Conservation (phyloP, 92 coral and sea anemone genomes). For the Heliopora coerulea region DNA sequence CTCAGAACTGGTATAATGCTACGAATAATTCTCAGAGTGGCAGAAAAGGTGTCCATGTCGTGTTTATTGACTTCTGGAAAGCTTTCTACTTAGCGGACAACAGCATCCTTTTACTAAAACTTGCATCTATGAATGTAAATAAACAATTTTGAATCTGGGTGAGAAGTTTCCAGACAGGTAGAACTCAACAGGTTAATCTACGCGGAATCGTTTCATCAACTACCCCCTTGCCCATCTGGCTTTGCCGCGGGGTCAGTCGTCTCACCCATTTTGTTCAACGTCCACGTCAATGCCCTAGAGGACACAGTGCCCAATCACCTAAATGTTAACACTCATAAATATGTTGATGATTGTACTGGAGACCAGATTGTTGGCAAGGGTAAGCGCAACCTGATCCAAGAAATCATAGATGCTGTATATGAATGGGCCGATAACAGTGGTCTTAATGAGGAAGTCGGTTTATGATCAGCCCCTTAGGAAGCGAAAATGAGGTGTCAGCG, state of each 20-base stretch:
- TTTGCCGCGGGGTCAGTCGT: slow-evolving; percentile 16
- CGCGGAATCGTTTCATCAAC: slow-evolving; percentile 11
- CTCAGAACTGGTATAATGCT: slow-evolving; percentile 26
- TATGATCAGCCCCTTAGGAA: too few relatives aligned
- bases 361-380: slow-evolving; percentile 16
- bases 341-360: slow-evolving; percentile 44
- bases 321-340: slow-evolving; percentile 5
- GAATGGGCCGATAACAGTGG: too few relatives aligned
- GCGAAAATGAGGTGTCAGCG: slow-evolving; percentile 45
- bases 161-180: not conserved
- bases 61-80: slow-evolving; percentile 34
- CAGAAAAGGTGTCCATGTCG: slow-evolving; percentile 18
- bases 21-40: slow-evolving; percentile 28
- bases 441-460: too few relatives aligned
- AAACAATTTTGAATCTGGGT: not conserved
- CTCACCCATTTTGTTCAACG: slow-evolving; percentile 32
- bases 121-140: not conserved
- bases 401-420: too few relatives aligned
- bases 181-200: slow-evolving; percentile 9
- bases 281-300: slow-evolving; percentile 19
- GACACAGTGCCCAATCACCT: not conserved
- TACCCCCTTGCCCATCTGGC: slow-evolving; percentile 10
- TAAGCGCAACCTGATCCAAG: not conserved
- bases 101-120: slow-evolving; percentile 1
- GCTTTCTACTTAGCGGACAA: slow-evolving; percentile 26